These are phyloP conservation scores for Pantherophis vulpinus DNA, from an alignment of 2,797 vertebrate species.

Conservation along the genomic window DNA sequence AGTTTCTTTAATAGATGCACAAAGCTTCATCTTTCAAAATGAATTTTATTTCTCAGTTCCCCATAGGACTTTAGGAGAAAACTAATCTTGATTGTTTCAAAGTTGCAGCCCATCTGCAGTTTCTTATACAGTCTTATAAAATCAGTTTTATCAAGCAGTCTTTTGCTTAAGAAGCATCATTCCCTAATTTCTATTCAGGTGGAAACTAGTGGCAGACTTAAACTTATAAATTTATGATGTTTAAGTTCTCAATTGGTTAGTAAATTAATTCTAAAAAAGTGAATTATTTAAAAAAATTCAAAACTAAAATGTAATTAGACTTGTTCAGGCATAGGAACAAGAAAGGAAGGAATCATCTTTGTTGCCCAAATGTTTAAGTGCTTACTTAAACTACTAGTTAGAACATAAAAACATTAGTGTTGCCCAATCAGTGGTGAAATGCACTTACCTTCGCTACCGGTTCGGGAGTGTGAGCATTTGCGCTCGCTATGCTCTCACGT, in stretches of 20 bases:
- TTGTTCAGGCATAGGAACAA: neutral
- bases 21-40: neutral
- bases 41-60: slow-evolving; percentile 4
- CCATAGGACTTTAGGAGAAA: neutral
- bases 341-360: too few species aligned
- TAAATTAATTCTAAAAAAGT: neutral
- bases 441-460: too few species aligned
- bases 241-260: neutral
- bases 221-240: neutral
- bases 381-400: too few species aligned
- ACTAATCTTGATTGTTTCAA: neutral
- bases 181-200: neutral
- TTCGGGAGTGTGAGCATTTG: too few species aligned
- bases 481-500: too few species aligned
- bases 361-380: too few species aligned
- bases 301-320: neutral
- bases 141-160: neutral
- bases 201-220: neutral
- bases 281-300: neutral
- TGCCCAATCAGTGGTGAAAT: too few species aligned
- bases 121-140: neutral
- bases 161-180: neutral
- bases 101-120: neutral
- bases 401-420: too few species aligned
- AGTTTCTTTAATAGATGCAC: neutral